A percentile compares a stretch with the other conserved stretches of the same genome.
These are phyloP conservation scores for Oreamnos americanus DNA, from an alignment of 2,113 vertebrate species.

Conservation along the genomic window DNA sequence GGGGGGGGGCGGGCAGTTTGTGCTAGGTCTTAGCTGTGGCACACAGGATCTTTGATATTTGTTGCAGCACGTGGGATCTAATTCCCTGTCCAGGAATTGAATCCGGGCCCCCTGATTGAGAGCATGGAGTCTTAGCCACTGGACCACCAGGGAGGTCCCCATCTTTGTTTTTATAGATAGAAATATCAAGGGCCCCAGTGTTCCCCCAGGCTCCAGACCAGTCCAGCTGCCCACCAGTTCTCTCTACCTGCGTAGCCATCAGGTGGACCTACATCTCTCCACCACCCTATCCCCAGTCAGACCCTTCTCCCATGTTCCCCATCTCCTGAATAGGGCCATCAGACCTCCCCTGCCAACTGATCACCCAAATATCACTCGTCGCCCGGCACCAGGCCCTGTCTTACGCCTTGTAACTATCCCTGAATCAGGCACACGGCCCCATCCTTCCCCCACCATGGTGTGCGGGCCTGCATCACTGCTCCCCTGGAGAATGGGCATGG, in stretches of 20 bases:
- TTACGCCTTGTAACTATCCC: background rate
- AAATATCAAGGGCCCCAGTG: rapidly evolving
- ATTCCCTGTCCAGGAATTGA: background rate
- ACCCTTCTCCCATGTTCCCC: background rate
- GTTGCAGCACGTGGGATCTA: background rate
- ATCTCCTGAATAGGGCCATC: background rate
- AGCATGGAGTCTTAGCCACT: background rate
- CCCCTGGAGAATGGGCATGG: background rate
- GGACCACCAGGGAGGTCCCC: background rate
- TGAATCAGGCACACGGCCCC: background rate
- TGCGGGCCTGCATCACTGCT: rapidly evolving
- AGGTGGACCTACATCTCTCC: background rate
- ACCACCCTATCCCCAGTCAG: rapidly evolving
- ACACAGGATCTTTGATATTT: background rate
- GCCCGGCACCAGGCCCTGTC: background rate
- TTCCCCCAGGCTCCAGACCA: background rate
- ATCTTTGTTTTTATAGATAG: background rate
- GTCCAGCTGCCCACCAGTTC: background rate
- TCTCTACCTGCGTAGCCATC: too few relatives aligned
- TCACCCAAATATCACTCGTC: background rate
- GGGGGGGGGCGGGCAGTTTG: rapidly evolving
- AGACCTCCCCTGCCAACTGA: background rate
- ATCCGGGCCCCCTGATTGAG: background rate
- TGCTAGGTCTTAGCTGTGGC: background rate
- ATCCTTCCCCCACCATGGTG: too few relatives aligned